Evolutionary conservation across 2,888 invertebrate genomes (phyloP).

Genomic region (Aspidiotus destructor): DNA sequence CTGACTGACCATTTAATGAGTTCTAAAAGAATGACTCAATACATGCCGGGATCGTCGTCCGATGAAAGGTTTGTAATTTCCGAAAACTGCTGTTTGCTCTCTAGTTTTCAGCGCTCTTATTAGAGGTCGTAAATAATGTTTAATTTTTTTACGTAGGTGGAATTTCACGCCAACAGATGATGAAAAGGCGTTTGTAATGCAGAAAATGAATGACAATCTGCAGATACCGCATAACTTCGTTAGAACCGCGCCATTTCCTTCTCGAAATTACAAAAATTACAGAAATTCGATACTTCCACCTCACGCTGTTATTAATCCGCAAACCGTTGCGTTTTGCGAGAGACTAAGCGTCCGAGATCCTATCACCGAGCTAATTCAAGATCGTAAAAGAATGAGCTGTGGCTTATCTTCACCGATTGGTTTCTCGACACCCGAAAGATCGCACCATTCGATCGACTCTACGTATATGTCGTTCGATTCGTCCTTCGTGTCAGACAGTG

Average conservation of each 20-base stretch:
- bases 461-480: constrained; percentile 10
- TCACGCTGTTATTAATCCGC: constrained; percentile 54
- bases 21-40: constrained; percentile 57
- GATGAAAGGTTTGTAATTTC: constrained; percentile 49
- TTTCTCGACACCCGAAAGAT: constrained; percentile 16
- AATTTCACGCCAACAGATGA: constrained; percentile 62
- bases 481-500: constrained; percentile 2
- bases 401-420: background rate
- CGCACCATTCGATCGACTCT: background rate
- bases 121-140: background rate
- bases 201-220: constrained; percentile 57
- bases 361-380: constrained; percentile 48
- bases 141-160: constrained; percentile 48
- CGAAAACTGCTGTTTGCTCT: background rate
- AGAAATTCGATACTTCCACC: constrained; percentile 42
- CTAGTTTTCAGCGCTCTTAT: background rate
- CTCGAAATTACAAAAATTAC: constrained; percentile 43
- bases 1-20: constrained; percentile 80
- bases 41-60: constrained; percentile 69
- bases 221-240: constrained; percentile 68
- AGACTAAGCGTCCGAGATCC: constrained; percentile 67
- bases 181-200: constrained; percentile 56
- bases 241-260: constrained; percentile 58
- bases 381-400: constrained; percentile 25
- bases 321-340: constrained; percentile 58